Evolutionary conservation across 2,113 vertebrate genomes (phyloP).

Genomic region (Myanophis thanlyinensis): DNA sequence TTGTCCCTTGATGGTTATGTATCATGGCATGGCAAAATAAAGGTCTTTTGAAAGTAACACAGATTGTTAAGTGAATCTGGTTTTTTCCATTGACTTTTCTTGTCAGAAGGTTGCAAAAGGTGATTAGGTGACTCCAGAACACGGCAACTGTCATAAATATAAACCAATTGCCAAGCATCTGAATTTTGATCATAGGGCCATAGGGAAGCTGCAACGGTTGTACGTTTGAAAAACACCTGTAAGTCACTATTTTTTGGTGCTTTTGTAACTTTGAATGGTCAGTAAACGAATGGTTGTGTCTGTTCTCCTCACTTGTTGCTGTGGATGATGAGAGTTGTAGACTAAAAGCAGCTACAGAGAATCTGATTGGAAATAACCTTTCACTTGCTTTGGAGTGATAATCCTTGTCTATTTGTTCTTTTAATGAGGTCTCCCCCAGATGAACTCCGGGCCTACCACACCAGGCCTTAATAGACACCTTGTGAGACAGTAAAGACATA

Average conservation of each 20-base stretch:
- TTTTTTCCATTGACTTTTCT: neutral
- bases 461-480: neutral
- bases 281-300: neutral
- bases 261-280: neutral
- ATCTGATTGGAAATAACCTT: neutral
- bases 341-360: neutral
- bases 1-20: neutral
- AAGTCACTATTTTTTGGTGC: neutral
- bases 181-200: neutral
- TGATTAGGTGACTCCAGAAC: neutral
- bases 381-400: neutral
- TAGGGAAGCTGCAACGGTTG: neutral
- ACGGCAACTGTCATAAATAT: neutral
- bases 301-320: too few relatives aligned
- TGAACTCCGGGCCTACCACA: neutral
- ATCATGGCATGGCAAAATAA: too few relatives aligned
- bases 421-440: neutral
- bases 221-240: neutral
- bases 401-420: neutral
- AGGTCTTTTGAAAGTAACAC: neutral
- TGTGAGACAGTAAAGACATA: neutral
- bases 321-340: neutral
- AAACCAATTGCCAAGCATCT: neutral
- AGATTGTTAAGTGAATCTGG: neutral
- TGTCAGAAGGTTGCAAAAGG: neutral